Evolutionary conservation across 1,140 invertebrate species (phyloP).

Genomic region (Aradophagus sp.): DNA sequence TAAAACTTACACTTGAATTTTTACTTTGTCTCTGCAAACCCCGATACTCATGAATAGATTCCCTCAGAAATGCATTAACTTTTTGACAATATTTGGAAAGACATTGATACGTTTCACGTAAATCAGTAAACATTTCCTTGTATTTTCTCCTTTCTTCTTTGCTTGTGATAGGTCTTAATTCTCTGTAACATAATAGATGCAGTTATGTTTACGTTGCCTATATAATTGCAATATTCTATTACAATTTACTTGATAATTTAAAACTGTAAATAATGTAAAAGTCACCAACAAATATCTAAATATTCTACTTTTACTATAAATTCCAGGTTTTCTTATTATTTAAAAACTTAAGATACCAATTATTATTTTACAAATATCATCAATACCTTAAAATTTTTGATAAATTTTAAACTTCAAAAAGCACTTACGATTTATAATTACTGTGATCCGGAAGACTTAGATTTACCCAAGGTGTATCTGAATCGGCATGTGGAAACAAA

Average conservation of each 20-base stretch:
- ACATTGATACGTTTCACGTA: constrained; percentile 23
- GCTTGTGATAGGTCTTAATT: constrained; percentile 17
- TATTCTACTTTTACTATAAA: too few relatives aligned
- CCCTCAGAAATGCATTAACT: constrained; percentile 14
- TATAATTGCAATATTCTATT: too few relatives aligned
- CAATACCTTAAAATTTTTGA: too few relatives aligned
- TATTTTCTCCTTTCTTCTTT: constrained; percentile 23
- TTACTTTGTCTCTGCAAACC: constrained; percentile 16
- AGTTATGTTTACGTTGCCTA: neutral
- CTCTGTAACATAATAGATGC: constrained; percentile 8
- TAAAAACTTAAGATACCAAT: too few relatives aligned
- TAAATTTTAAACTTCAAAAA: too few relatives aligned
- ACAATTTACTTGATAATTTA: too few relatives aligned
- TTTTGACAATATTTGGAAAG: constrained; percentile 39
- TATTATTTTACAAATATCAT: too few relatives aligned
- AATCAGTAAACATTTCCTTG: constrained; percentile 17
- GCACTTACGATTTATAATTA: constrained; percentile 32
- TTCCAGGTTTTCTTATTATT: too few relatives aligned
- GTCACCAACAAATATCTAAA: too few relatives aligned
- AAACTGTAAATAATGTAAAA: too few relatives aligned
- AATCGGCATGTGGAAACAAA: constrained; percentile 11
- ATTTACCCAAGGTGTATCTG: constrained; percentile 11
- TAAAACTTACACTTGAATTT: constrained; percentile 17
- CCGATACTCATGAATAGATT: constrained; percentile 15
- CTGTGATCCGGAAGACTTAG: constrained; percentile 25